Conservation (phyloP, 2,113 vertebrate species). For the Hucho hucho region DNA sequence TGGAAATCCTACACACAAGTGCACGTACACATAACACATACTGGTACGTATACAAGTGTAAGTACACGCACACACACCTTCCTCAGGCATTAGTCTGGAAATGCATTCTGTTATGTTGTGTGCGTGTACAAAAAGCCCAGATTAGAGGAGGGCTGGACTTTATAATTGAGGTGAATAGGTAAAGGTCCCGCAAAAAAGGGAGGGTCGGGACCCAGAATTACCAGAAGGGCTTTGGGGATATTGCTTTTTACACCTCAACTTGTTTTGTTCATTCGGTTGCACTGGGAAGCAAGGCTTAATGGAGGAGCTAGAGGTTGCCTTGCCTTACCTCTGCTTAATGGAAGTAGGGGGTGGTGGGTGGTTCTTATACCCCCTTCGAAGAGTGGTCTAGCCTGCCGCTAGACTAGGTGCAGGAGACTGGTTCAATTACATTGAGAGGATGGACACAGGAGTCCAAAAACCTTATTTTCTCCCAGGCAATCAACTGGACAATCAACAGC, state of each 20-base stretch:
- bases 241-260: slow-evolving; percentile 58
- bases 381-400: neutral
- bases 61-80: slow-evolving; percentile 17
- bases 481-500: slow-evolving; percentile 15
- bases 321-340: slow-evolving; percentile 58
- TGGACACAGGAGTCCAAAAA: slow-evolving; percentile 30
- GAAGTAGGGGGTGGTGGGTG: slow-evolving; percentile 45
- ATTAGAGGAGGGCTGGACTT: slow-evolving; percentile 61
- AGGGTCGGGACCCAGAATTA: slow-evolving; percentile 59
- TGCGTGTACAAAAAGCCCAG: slow-evolving; percentile 50
- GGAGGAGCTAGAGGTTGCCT: slow-evolving; percentile 43
- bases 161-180: slow-evolving; percentile 68
- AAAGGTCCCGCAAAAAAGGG: slow-evolving; percentile 54
- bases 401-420: slow-evolving; percentile 39
- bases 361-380: slow-evolving; percentile 24
- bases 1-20: slow-evolving; percentile 11
- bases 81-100: slow-evolving; percentile 53
- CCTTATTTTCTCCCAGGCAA: slow-evolving; percentile 28
- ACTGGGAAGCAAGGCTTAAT: slow-evolving; percentile 48
- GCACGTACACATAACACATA: neutral
- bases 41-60: slow-evolving; percentile 2
- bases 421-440: slow-evolving; percentile 51
- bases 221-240: slow-evolving; percentile 54
- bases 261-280: slow-evolving; percentile 46
- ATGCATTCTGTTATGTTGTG: slow-evolving; percentile 48